Percentiles rank a stretch among this genome's conserved stretches.
Evolutionary conservation across 2,113 vertebrate species (phyloP).

Genomic region (Gasterosteus nipponicus): DNA sequence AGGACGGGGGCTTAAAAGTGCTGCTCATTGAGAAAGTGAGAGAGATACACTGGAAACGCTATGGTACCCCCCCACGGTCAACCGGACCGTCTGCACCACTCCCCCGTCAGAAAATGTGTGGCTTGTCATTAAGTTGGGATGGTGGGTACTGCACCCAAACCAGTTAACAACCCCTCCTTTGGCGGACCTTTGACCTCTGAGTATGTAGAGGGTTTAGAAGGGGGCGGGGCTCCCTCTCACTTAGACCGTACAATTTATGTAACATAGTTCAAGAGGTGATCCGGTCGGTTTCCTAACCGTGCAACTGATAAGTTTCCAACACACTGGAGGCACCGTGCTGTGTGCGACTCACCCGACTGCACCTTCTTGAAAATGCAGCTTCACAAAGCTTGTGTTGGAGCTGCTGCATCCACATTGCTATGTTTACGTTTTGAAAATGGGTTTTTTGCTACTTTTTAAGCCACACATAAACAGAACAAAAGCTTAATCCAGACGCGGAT

Average conservation of each 20-base stretch:
- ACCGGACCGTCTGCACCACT: too few relatives aligned
- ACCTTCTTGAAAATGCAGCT: not conserved
- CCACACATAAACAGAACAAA: too few relatives aligned
- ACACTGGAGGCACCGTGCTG: not conserved
- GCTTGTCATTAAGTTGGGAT: too few relatives aligned
- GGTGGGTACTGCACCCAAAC: too few relatives aligned
- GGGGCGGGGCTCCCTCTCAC: not conserved
- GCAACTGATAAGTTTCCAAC: slow-evolving; percentile 28
- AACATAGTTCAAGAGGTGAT: slow-evolving; percentile 21
- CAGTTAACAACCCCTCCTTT: not conserved
- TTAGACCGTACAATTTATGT: slow-evolving; percentile 46
- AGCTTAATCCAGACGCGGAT: too few relatives aligned
- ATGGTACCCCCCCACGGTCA: too few relatives aligned
- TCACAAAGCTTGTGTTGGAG: not conserved
- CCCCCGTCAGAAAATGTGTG: too few relatives aligned
- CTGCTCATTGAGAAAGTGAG: too few relatives aligned
- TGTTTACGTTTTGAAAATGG: too few relatives aligned
- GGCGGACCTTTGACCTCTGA: slow-evolving; percentile 32
- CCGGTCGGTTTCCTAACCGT: slow-evolving; percentile 16
- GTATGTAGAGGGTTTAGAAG: not conserved
- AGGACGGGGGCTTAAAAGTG: too few relatives aligned
- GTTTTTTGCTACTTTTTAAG: too few relatives aligned
- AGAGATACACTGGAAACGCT: too few relatives aligned
- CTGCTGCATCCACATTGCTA: not conserved
- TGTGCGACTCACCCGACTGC: not conserved